Conservation (phyloP, 2,797 vertebrate species). For the Rhadinocentrus ornatus region DNA sequence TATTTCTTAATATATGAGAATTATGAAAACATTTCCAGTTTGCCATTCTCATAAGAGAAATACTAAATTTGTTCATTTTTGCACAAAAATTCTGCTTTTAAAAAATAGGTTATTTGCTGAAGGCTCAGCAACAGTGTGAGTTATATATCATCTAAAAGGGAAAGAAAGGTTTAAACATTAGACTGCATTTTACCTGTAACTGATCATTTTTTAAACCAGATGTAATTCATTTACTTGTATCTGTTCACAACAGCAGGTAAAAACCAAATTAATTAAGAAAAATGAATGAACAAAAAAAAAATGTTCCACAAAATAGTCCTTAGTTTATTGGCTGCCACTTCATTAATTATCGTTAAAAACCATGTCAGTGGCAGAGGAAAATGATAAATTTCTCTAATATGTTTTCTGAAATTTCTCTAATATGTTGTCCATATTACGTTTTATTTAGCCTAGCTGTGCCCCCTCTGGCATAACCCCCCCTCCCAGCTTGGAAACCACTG, state of each 20-base stretch:
- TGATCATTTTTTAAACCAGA: conserved; percentile 4
- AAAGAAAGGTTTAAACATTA: not conserved
- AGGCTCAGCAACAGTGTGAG: not conserved
- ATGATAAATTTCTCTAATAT: too few relatives aligned
- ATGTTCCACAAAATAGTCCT: too few relatives aligned
- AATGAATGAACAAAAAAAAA: too few relatives aligned
- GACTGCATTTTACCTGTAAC: not conserved
- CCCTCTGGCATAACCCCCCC: too few relatives aligned
- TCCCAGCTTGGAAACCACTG: not conserved
- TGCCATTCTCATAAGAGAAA: not conserved
- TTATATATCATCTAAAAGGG: not conserved
- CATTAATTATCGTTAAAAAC: too few relatives aligned
- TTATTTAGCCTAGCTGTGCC: too few relatives aligned
- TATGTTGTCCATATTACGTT: too few relatives aligned
- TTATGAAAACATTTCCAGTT: not conserved
- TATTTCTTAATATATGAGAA: not conserved
- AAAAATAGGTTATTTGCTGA: not conserved
- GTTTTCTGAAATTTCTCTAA: too few relatives aligned
- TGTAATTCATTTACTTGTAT: conserved; percentile 35
- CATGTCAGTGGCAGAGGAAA: too few relatives aligned
- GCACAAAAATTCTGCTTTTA: not conserved
- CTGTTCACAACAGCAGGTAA: not conserved
- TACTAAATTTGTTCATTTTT: not conserved
- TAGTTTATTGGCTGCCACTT: too few relatives aligned
- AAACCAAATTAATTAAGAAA: not conserved